Evolutionary conservation across 2,113 vertebrate species (phyloP).

Genomic region (Amblyopsis rosae): DNA sequence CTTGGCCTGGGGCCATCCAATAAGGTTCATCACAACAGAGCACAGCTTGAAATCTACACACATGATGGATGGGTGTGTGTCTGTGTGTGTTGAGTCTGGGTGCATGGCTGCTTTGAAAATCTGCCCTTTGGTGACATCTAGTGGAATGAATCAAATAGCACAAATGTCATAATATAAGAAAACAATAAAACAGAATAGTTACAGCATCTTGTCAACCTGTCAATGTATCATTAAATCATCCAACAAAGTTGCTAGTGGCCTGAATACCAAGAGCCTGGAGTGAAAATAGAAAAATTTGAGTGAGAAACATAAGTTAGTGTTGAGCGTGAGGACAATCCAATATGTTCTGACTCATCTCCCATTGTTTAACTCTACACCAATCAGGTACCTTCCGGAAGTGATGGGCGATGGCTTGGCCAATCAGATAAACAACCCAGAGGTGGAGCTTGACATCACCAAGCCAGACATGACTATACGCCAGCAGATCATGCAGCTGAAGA

Average conservation of each 20-base stretch:
- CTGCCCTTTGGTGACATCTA: slow-evolving; percentile 22
- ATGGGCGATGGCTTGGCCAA: slow-evolving; percentile 95
- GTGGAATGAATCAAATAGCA: slow-evolving; percentile 19
- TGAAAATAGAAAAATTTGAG: too few relatives aligned
- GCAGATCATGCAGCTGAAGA: slow-evolving; percentile 97
- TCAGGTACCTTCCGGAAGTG: slow-evolving; percentile 91
- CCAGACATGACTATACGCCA: slow-evolving; percentile 94
- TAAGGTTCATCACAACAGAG: too few relatives aligned
- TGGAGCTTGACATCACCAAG: slow-evolving; percentile 98
- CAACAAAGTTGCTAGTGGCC: too few relatives aligned
- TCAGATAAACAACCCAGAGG: slow-evolving; percentile 97
- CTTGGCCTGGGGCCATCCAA: too few relatives aligned
- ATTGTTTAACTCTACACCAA: not conserved
- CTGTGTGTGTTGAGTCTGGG: not conserved
- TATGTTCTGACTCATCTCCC: not conserved
- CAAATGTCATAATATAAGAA: slow-evolving; percentile 12
- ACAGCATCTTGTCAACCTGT: too few relatives aligned
- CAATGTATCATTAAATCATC: too few relatives aligned
- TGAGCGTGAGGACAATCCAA: too few relatives aligned
- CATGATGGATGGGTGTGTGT: not conserved
- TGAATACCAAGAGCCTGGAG: too few relatives aligned
- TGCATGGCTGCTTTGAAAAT: not conserved
- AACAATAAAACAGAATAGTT: not conserved
- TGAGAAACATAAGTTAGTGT: too few relatives aligned
- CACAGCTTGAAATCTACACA: too few relatives aligned